Percentiles rank a stretch among this genome's conserved stretches.
phyloP scores from a whole-genome alignment of 1,140 invertebrate genomes.

The Anthonomus grandis region DNA sequence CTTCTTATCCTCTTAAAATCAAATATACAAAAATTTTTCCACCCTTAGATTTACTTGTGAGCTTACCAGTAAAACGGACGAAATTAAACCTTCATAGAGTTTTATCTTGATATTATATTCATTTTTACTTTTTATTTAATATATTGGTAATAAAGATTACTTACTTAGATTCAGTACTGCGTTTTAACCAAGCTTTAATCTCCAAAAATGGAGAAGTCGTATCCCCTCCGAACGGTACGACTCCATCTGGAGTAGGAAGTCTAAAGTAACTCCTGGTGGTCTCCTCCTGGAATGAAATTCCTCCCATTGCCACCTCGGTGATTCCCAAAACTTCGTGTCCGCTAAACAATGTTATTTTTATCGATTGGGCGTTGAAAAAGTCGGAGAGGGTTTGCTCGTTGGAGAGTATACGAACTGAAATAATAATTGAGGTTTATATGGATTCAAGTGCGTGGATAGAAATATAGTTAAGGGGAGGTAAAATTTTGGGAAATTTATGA shows the following conservation, averaged over 20 bases:
- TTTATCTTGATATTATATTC: no score
- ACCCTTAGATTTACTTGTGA: no score
- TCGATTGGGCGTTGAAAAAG: constrained; percentile 37
- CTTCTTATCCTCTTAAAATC: no score
- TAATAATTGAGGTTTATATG: no score
- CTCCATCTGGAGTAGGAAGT: constrained; percentile 30
- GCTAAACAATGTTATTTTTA: constrained; percentile 36
- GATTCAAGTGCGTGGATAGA: no score
- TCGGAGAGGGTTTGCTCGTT: constrained; percentile 28
- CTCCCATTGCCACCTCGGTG: constrained; percentile 31
- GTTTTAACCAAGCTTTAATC: constrained; percentile 22
- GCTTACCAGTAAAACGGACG: no score
- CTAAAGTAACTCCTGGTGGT: constrained; percentile 30
- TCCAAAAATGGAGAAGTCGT: constrained; percentile 22
- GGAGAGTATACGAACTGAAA: constrained; percentile 35
- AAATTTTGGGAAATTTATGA: no score
- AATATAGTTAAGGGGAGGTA: no score
- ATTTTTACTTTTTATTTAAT: neutral
- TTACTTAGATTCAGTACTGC: constrained; percentile 6
- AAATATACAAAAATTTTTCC: no score
- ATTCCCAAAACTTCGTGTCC: constrained; percentile 35
- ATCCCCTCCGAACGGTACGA: constrained; percentile 28
- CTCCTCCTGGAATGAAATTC: constrained; percentile 17
- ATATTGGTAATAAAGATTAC: neutral
- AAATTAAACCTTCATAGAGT: no score